Conservation (phyloP, 2,113 vertebrate species). For the Pangasianodon hypophthalmus region DNA sequence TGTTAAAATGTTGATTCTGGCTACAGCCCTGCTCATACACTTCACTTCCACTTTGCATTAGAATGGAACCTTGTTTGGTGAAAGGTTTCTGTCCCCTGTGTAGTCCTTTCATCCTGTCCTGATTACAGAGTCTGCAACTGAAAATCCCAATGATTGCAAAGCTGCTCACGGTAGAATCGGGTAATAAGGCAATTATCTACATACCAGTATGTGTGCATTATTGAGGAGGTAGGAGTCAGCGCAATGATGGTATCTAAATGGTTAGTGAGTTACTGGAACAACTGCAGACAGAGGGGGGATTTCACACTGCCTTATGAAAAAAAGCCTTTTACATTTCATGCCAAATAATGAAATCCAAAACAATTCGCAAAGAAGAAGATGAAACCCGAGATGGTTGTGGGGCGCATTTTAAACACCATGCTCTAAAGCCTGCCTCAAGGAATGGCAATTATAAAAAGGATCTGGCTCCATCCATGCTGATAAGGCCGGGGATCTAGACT, state of each 20-base stretch:
- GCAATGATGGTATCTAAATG: constrained; percentile 62
- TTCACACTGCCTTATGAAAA: constrained; percentile 71
- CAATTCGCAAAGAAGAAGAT: constrained; percentile 67
- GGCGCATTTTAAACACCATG: constrained; percentile 61
- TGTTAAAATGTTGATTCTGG: not conserved
- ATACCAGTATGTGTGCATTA: constrained; percentile 62
- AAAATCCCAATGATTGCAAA: constrained; percentile 43
- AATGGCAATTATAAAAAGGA: constrained; percentile 64
- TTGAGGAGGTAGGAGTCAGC: constrained; percentile 56
- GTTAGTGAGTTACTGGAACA: constrained; percentile 70
- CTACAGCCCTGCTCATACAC: not conserved
- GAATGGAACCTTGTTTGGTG: not conserved
- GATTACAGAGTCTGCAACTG: constrained; percentile 11
- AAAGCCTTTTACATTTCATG: constrained; percentile 71
- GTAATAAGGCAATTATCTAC: constrained; percentile 78
- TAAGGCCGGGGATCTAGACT: constrained; percentile 50
- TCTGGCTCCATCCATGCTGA: constrained; percentile 65
- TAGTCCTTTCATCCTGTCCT: not conserved
- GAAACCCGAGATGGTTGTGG: constrained; percentile 56
- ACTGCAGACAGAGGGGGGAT: constrained; percentile 64
- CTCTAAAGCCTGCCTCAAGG: constrained; percentile 42
- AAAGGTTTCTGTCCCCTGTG: not conserved
- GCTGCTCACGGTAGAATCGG: constrained; percentile 44
- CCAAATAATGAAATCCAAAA: constrained; percentile 75
- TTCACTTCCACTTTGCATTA: constrained; percentile 8